Conservation (phyloP, 2,113 vertebrate species). For the Callorhinus ursinus region DNA sequence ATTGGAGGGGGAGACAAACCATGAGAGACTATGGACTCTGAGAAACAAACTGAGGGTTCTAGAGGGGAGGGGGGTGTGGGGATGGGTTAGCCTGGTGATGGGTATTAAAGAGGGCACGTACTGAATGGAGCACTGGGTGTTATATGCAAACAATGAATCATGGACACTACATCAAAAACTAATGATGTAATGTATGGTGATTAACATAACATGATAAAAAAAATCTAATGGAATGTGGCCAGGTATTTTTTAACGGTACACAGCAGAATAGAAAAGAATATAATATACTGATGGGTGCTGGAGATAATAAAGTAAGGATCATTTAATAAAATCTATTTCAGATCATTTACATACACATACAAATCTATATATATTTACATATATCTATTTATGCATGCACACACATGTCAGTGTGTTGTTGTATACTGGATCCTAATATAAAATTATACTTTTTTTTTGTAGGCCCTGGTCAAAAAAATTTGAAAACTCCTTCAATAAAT, state of each 20-base stretch:
- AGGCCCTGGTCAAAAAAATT: background rate
- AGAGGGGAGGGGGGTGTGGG: too few relatives aligned
- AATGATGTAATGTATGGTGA: too few relatives aligned
- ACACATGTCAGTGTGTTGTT: background rate
- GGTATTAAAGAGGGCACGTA: too few relatives aligned
- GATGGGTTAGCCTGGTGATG: too few relatives aligned
- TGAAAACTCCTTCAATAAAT: background rate
- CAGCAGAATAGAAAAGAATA: background rate
- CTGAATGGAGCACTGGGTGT: too few relatives aligned
- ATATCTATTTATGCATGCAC: background rate
- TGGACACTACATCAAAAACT: too few relatives aligned
- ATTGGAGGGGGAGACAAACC: too few relatives aligned
- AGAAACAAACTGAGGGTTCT: too few relatives aligned
- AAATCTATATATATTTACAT: background rate
- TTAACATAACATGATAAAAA: too few relatives aligned
- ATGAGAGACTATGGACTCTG: too few relatives aligned
- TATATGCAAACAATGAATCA: too few relatives aligned
- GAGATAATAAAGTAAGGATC: background rate
- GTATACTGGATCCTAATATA: background rate
- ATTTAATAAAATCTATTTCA: background rate
- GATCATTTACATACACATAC: background rate
- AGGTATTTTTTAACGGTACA: slow-evolving; percentile 40
- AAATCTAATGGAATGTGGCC: background rate
- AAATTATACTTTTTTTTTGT: slow-evolving; percentile 3
- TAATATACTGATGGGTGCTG: background rate